A percentile compares a stretch with the other conserved stretches of the same genome.
Conservation (phyloP, 2,113 vertebrate species). For the Oryzias curvinotus region DNA sequence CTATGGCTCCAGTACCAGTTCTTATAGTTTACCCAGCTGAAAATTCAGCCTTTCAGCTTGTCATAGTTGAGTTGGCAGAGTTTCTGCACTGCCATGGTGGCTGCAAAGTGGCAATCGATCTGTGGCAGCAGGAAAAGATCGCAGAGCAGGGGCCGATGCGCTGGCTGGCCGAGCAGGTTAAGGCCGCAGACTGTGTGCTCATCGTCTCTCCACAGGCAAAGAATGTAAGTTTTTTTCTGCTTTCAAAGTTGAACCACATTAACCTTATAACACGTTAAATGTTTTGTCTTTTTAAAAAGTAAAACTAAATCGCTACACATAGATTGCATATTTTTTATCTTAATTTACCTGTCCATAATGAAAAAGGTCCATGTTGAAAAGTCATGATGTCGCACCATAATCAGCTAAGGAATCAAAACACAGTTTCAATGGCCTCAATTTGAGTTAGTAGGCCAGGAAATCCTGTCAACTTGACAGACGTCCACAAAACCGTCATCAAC, state of each 20-base stretch:
- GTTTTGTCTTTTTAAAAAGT: no score
- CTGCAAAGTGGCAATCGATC: conserved; percentile 76
- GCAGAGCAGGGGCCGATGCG: conserved; percentile 79
- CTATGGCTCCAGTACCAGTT: conserved; percentile 41
- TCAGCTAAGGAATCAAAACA: no score
- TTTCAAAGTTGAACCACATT: neutral
- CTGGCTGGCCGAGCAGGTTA: conserved; percentile 78
- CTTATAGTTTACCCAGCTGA: conserved; percentile 79
- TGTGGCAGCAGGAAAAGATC: conserved; percentile 80
- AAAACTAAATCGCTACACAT: no score
- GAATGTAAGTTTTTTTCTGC: neutral
- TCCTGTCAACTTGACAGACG: no score
- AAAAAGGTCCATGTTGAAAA: no score
- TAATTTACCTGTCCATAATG: no score
- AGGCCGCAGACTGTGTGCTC: conserved; percentile 73
- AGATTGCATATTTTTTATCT: no score
- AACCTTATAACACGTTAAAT: no score
- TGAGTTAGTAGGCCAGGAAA: no score
- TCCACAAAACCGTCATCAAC: no score
- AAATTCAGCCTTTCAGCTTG: conserved; percentile 71
- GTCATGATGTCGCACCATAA: no score
- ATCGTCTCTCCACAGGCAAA: conserved; percentile 66
- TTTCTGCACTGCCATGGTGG: conserved; percentile 74
- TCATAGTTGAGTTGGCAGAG: conserved; percentile 75
- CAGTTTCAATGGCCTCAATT: no score